Base-by-base conservation (phyloP, 2,113 vertebrate genomes). In the Okapia johnstoni region DNA sequence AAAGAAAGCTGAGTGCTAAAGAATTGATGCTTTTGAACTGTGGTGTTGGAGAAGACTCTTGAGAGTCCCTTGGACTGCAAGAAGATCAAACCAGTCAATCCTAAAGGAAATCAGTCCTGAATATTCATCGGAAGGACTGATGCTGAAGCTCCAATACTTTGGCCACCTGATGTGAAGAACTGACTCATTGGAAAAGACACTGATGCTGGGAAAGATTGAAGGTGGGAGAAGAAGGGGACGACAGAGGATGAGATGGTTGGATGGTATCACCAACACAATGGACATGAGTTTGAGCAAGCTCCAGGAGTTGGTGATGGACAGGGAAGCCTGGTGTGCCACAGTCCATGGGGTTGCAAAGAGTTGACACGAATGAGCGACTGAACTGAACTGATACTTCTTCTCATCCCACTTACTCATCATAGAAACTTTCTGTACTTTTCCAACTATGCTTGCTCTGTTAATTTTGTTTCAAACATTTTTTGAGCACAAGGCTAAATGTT, bases 401-500 rank as follows among this genome's bases (percentile, higher is more conserved):
- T 87, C 55, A 60, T 25, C 19, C 33, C 16, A n/a, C 85, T 92
- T 95, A 58, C 61, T 57, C 36, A 85, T 66, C 85, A 70, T 28
- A n/a, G 60, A 92, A 96, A 95, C 43, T 87, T 94, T 80, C 79
- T 88, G 16, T 30, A 95, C 66, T 50, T 93, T 85, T 85, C 94
- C 87, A 92, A 48, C 79, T 92, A 85, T 90, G 58, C 14, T 61
- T 61, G 9, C 58, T 96, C 90, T 15, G 52, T 55, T 33, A 85
- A 92, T 96, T 93, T 77, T 87, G n/a, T 30, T 92, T 58, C 85
- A 86, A 60, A 84, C 70, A 88, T n/a, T 83, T 81, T 50, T 11
- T 88, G 57, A 96, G 25, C 19, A 40, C 7, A 46, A 92, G 73
- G 73, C 54, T 85, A 85, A 85, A 85, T 77, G 80, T 21, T 30